A percentile compares a stretch with the other conserved stretches of the same genome.
phyloP scores from a whole-genome alignment of 1,140 invertebrate genomes.

The Saccostrea cuccullata region DNA sequence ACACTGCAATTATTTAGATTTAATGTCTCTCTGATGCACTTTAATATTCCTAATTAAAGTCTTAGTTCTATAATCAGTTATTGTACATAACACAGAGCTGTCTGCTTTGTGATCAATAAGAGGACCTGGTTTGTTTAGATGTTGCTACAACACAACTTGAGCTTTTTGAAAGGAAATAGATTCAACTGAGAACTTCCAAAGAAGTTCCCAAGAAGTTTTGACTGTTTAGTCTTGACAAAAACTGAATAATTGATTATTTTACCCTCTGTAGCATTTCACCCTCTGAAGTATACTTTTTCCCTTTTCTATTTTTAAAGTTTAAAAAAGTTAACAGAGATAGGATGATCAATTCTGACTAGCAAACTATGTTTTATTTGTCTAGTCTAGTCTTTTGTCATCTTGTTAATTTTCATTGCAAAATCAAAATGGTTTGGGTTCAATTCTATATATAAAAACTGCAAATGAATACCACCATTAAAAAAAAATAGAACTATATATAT shows the following conservation, averaged over 20 bases:
- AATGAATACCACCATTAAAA: too few species aligned
- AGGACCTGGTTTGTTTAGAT: conserved; percentile 2
- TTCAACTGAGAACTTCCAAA: neutral
- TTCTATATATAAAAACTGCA: too few species aligned
- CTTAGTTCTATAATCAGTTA: neutral
- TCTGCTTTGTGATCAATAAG: neutral
- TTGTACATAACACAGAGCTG: neutral
- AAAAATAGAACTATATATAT: too few species aligned
- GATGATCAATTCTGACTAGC: too few species aligned
- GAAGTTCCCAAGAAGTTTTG: neutral
- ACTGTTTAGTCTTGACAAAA: neutral
- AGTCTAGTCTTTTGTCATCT: too few species aligned
- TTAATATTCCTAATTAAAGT: neutral
- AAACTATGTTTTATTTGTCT: too few species aligned
- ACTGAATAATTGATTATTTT: neutral
- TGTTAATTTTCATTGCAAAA: too few species aligned
- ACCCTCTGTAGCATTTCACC: neutral
- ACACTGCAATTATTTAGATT: neutral
- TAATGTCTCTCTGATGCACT: neutral
- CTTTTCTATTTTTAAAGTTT: too few species aligned
- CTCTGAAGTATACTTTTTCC: neutral
- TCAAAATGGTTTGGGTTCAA: too few species aligned
- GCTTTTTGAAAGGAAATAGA: neutral
- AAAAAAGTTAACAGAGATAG: too few species aligned
- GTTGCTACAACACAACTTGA: neutral